A percentile compares a stretch with the other conserved stretches of the same genome.
phyloP scores from a whole-genome alignment of 2,113 vertebrate species.

The Gnathochromis pfefferi region DNA sequence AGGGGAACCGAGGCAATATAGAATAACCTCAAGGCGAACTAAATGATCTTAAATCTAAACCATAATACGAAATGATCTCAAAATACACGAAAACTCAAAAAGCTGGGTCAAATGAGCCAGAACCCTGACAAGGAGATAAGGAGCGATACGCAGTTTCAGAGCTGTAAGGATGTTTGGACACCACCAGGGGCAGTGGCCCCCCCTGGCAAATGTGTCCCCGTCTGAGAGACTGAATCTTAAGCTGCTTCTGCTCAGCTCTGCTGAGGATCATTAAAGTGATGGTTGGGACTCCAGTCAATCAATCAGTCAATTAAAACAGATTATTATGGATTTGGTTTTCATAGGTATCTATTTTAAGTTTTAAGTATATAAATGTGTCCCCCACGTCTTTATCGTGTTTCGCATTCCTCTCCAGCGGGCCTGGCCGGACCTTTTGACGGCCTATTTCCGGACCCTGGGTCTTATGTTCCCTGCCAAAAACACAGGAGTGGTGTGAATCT shows the following conservation, averaged over 20 bases:
- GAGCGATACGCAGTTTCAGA: neutral
- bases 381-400: fast-evolving
- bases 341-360: neutral
- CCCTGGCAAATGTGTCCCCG: neutral
- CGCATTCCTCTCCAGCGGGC: neutral
- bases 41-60: neutral
- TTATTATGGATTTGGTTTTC: neutral
- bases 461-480: neutral
- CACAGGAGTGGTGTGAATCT: neutral
- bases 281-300: neutral
- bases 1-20: neutral
- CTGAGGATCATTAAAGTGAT: neutral
- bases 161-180: neutral
- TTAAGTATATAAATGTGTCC: neutral
- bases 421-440: fast-evolving
- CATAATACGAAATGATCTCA: neutral
- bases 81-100: neutral
- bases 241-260: neutral
- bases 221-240: neutral
- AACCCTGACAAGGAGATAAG: neutral
- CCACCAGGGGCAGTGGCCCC: neutral
- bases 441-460: neutral
- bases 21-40: neutral
- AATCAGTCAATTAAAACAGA: neutral
- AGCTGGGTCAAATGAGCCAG: neutral